These are phyloP conservation scores for Prietella phreatophila DNA, from an alignment of 2,113 vertebrate species.

Conservation along the genomic window DNA sequence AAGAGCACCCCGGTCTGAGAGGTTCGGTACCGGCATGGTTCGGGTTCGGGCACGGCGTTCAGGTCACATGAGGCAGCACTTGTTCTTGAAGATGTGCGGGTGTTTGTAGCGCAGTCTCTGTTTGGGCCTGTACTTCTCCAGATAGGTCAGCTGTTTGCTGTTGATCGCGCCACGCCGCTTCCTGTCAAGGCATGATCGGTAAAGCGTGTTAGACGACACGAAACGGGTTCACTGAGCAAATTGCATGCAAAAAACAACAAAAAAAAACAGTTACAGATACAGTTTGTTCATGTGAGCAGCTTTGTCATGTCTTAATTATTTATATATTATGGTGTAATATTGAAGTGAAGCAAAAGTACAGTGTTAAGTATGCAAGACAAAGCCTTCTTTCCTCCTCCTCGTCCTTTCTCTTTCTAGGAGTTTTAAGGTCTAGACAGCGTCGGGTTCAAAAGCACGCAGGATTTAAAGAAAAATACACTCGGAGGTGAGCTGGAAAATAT, in stretches of 20 bases:
- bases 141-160: conserved; percentile 85
- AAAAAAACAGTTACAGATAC: background rate
- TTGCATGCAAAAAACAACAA: background rate
- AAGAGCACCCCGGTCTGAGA: conserved; percentile 14
- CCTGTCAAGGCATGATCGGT: conserved; percentile 60
- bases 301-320: background rate
- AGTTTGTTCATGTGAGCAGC: background rate
- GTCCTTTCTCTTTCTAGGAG: background rate
- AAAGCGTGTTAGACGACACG: background rate
- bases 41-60: background rate
- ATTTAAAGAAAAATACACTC: background rate
- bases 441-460: background rate
- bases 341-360: background rate
- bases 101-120: conserved; percentile 85
- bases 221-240: background rate
- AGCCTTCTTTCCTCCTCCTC: background rate
- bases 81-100: conserved; percentile 79
- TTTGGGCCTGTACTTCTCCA: conserved; percentile 86
- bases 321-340: background rate
- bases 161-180: conserved; percentile 86
- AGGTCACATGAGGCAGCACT: conserved; percentile 83
- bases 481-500: background rate
- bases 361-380: background rate
- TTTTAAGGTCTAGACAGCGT: background rate
- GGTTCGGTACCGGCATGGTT: background rate